Base-by-base conservation (phyloP, 2,888 invertebrate genomes). In the Unio pictorum region DNA sequence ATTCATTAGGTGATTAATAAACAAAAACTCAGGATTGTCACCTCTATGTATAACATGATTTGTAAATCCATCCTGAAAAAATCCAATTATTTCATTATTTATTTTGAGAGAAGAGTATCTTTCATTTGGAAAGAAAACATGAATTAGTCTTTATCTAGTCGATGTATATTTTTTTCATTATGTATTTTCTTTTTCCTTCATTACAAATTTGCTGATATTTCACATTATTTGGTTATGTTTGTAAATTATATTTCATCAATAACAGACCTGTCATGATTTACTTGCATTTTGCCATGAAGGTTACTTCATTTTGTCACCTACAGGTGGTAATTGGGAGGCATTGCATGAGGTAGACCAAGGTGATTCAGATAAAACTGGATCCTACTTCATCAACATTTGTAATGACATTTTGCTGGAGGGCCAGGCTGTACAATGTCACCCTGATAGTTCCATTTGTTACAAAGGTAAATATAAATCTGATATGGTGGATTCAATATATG, bases 301-400 rank as follows among this genome's bases (percentile, higher is more conserved):
- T 18, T 23, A 59, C 18, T 4, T 67, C 17, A 66, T 5, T 55
- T 68, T 17, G 26, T 55, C 58, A 26, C 30, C 57, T 67, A 11
- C 74, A 85, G 84, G 79, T 55, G 66, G 55, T 23, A 84, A 85
- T 66, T 84, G 86, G 86, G 66, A 79, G n/a, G 86, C 81, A 2
- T 66, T 86, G 23, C 78, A 82, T 55, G 78, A 78, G 20, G 60
- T 71, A 30, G 67, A 75, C 63, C 45, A 45, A 45, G 73, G 72
- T 34, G 73, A 75, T 17, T 68, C 67, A 15, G 60, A 72, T 15
- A 71, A 77, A 6, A 61, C 60, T 4, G 76, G 78, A 11, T 61
- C 69, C 30, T 85, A 78, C 64, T 85, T 70, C 67, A 72, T 87
- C 66, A 87, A 86, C 66, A 72, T 86, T 8, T 87, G 87, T 72